Conservation (phyloP, 2,888 invertebrate genomes). For the Orthosia gracilis region DNA sequence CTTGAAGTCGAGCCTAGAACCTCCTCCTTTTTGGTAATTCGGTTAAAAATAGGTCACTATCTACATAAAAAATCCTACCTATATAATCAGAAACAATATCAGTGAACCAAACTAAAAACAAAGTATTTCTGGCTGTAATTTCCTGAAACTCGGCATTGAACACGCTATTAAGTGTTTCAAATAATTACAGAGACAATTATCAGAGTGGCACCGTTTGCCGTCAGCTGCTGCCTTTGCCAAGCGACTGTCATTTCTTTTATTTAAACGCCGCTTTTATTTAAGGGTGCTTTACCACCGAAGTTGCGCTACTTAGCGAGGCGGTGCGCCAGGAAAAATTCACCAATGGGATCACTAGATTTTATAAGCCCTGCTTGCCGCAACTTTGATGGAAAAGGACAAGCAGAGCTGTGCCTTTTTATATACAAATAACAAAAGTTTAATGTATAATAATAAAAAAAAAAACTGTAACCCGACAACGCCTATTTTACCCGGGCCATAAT, state of each 20-base stretch:
- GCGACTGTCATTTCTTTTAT: constrained; percentile 78
- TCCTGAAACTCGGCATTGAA: constrained; percentile 73
- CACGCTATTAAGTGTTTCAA: constrained; percentile 79
- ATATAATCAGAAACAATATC: constrained; percentile 45
- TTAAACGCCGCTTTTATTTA: constrained; percentile 66
- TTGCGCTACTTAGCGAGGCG: neutral
- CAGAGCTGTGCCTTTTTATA: too few species aligned
- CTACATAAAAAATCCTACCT: constrained; percentile 37
- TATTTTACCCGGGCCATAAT: too few species aligned
- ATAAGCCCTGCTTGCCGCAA: too few species aligned
- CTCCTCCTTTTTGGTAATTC: too few species aligned
- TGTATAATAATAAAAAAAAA: too few species aligned
- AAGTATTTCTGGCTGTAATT: constrained; percentile 73
- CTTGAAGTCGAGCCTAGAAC: too few species aligned
- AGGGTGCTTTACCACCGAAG: constrained; percentile 8
- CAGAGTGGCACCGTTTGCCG: constrained; percentile 75
- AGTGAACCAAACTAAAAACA: constrained; percentile 63
- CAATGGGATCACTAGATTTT: neutral
- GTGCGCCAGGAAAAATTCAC: neutral
- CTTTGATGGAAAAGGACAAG: neutral
- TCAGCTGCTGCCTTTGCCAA: constrained; percentile 78
- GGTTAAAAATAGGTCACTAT: constrained; percentile 2
- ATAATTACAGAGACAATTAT: constrained; percentile 82
- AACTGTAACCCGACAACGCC: too few species aligned
- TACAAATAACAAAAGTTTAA: too few species aligned